phyloP scores from a whole-genome alignment of 2,888 invertebrate genomes.

The Nomada lathburiana region DNA sequence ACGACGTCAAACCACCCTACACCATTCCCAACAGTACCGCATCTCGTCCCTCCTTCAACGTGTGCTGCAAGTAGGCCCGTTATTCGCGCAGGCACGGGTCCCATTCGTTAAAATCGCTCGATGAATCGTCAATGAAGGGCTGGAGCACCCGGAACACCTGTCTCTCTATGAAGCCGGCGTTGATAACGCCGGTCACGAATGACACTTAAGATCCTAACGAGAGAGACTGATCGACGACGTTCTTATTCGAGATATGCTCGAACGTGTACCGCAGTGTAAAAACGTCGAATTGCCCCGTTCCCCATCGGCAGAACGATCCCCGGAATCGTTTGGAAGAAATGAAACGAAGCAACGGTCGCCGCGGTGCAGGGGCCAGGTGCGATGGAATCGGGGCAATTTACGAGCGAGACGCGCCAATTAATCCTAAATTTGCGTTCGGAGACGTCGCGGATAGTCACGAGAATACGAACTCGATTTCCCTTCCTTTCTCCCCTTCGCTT shows the following conservation, averaged over 20 bases:
- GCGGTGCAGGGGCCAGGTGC: background rate
- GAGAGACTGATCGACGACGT: conserved; percentile 48
- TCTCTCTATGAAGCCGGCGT: background rate
- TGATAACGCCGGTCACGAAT: conserved; percentile 6
- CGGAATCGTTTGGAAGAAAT: background rate
- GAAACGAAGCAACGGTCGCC: conserved; percentile 10
- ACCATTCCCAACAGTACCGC: background rate
- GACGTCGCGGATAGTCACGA: conserved; percentile 45
- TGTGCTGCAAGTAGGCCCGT: conserved; percentile 58
- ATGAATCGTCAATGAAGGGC: conserved; percentile 42
- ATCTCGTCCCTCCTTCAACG: background rate
- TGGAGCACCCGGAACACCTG: background rate
- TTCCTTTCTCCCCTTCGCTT: background rate
- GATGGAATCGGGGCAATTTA: conserved; percentile 56
- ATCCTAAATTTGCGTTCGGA: conserved; percentile 50
- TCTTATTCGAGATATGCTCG: conserved; percentile 34
- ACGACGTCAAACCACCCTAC: conserved; percentile 18
- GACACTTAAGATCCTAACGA: conserved; percentile 54
- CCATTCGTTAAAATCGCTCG: conserved; percentile 47
- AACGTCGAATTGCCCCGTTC: conserved; percentile 61
- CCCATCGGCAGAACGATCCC: conserved; percentile 3
- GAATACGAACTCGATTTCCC: conserved; percentile 23
- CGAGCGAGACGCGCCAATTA: conserved; percentile 46
- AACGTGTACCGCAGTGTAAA: conserved; percentile 54
- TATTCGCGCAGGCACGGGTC: conserved; percentile 35